A percentile compares a stretch with the other conserved stretches of the same genome.
Conservation (phyloP, 2,888 invertebrate species). For the Campaea margaritaria region DNA sequence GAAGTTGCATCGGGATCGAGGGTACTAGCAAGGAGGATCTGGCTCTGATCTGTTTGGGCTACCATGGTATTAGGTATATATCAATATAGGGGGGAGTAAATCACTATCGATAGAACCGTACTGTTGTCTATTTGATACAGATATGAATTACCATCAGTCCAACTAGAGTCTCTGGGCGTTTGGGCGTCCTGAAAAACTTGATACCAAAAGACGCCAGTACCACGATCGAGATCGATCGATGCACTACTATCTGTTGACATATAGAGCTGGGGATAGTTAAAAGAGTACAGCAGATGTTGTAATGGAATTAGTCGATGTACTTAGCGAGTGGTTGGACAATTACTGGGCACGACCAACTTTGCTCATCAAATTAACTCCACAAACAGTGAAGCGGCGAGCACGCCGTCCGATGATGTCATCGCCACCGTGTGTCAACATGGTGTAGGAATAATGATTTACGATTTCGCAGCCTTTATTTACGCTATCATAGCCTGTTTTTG, state of each 20-base stretch:
- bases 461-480: conserved; percentile 39
- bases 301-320: conserved; percentile 30
- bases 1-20: too few species aligned
- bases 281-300: conserved; percentile 9
- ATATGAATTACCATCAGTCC: too few species aligned
- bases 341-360: conserved; percentile 49
- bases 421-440: conserved; percentile 57
- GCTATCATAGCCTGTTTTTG: conserved; percentile 35
- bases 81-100: too few species aligned
- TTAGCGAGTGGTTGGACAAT: conserved; percentile 50
- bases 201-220: too few species aligned
- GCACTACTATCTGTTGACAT: neutral
- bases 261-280: conserved; percentile 6
- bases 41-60: too few species aligned
- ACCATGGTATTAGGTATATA: too few species aligned
- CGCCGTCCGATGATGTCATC: conserved; percentile 63
- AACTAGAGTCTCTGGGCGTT: too few species aligned
- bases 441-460: conserved; percentile 49
- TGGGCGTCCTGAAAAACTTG: too few species aligned
- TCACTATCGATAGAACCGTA: too few species aligned
- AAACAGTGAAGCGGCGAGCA: conserved; percentile 52
- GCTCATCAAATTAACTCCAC: conserved; percentile 59
- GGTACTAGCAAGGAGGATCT: too few species aligned
- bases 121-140: too few species aligned
- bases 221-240: neutral